Conservation (phyloP, 2,888 invertebrate species). For the Colostygia pectinataria region DNA sequence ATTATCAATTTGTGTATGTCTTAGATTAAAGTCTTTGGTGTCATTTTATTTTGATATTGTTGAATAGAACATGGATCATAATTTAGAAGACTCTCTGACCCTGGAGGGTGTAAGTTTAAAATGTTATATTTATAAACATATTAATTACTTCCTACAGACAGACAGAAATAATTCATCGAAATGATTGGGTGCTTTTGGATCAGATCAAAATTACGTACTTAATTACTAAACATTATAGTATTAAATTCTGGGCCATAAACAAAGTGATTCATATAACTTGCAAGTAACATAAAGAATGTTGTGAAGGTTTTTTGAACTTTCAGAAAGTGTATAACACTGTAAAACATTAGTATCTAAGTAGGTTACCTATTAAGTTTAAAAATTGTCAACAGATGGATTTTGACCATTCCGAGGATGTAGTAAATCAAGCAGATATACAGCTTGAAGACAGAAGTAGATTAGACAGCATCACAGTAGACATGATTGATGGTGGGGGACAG, state of each 20-base stretch:
- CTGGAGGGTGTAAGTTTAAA: constrained; percentile 67
- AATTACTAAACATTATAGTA: no score
- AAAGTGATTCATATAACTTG: no score
- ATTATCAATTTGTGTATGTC: not conserved
- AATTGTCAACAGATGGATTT: constrained; percentile 62
- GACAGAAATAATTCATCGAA: no score
- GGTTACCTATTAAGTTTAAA: not conserved
- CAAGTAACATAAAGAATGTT: no score
- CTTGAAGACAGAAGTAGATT: constrained; percentile 53
- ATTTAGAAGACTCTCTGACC: constrained; percentile 68
- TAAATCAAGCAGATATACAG: constrained; percentile 59
- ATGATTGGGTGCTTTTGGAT: no score
- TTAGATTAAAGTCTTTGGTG: not conserved
- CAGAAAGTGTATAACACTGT: no score
- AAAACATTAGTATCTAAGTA: no score
- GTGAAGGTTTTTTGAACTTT: no score
- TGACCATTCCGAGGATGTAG: constrained; percentile 60
- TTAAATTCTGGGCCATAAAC: no score
- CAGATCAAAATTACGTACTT: no score
- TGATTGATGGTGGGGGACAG: constrained; percentile 66
- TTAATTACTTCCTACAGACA: no score
- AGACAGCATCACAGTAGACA: constrained; percentile 66
- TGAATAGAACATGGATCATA: constrained; percentile 63
- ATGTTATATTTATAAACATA: no score
- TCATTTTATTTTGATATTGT: not conserved